Evolutionary conservation across 92 coral and sea anemone genomes (phyloP).

Genomic region (Chrysogorgia sp.): DNA sequence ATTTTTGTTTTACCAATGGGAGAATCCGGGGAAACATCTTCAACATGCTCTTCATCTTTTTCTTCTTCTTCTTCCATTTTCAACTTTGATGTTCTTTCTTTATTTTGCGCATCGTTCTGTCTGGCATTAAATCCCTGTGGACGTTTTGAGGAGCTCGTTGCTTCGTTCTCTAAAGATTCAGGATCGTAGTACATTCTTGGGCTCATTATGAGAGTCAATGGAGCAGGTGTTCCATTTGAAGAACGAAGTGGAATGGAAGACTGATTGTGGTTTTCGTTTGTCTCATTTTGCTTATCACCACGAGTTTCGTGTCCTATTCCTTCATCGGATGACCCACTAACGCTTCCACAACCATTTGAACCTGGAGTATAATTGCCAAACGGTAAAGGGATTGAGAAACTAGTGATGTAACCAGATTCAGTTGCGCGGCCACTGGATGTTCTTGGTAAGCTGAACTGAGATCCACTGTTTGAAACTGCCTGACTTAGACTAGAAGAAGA

Average conservation of each 20-base stretch:
- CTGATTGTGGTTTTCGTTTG: not conserved
- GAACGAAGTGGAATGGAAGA: conserved; percentile 35
- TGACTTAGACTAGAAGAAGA: conserved; percentile 90
- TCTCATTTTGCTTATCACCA: not conserved
- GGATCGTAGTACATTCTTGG: conserved; percentile 6
- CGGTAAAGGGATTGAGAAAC: conserved; percentile 29
- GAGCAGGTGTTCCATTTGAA: conserved; percentile 45
- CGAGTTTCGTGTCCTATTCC: conserved; percentile 44
- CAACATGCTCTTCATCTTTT: not conserved
- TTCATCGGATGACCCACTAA: conserved; percentile 45
- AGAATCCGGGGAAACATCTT: conserved; percentile 18
- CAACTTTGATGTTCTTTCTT: not conserved
- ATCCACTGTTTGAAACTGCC: conserved; percentile 80
- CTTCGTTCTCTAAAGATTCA: conserved; percentile 1
- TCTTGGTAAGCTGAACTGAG: conserved; percentile 88
- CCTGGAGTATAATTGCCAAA: conserved; percentile 42
- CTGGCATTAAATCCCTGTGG: not conserved
- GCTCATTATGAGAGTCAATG: conserved; percentile 17
- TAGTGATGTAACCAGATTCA: conserved; percentile 33
- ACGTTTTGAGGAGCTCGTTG: not conserved
- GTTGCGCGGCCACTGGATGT: conserved; percentile 67
- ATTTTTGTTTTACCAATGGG: conserved; percentile 30
- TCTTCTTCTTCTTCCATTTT: not conserved
- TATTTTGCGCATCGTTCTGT: not conserved
- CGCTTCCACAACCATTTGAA: conserved; percentile 8